A percentile compares a stretch with the other conserved stretches of the same genome.
Conservation (phyloP, 1,140 invertebrate species). For the Zaprionus lachaisei region DNA sequence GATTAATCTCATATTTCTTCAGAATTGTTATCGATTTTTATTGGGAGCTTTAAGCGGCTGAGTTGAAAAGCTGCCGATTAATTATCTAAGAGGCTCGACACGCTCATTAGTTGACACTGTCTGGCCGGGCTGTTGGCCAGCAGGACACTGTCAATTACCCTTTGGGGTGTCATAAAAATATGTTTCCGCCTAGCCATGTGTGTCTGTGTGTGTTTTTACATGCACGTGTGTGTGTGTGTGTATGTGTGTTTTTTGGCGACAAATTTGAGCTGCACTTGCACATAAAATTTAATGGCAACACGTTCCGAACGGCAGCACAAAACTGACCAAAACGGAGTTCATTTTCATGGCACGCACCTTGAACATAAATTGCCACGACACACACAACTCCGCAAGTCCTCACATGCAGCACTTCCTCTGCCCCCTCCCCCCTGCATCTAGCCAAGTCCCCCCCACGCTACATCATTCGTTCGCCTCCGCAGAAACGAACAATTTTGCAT, state of each 20-base stretch:
- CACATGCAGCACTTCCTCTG: neutral
- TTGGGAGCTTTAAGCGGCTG: constrained; percentile 11
- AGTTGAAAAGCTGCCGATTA: constrained; percentile 47
- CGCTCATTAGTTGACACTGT: constrained; percentile 52
- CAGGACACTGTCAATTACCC: constrained; percentile 48
- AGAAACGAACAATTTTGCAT: constrained; percentile 43
- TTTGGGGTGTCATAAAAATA: constrained; percentile 59
- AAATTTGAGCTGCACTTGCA: constrained; percentile 50
- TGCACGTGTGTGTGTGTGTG: neutral
- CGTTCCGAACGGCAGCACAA: constrained; percentile 44
- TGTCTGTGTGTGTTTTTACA: neutral
- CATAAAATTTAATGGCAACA: constrained; percentile 60
- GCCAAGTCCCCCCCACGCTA: neutral
- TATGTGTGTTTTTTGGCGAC: constrained; percentile 31
- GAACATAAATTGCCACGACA: constrained; percentile 53
- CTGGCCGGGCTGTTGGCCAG: constrained; percentile 6
- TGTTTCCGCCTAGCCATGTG: constrained; percentile 43
- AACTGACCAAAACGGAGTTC: constrained; percentile 49
- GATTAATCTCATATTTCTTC: neutral
- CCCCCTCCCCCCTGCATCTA: neutral
- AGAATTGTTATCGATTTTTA: neutral
- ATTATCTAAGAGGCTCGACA: constrained; percentile 53
- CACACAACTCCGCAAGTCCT: constrained; percentile 20
- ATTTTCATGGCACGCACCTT: constrained; percentile 56
- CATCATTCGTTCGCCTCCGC: neutral